These are phyloP conservation scores for Heliconius hermathena DNA, from an alignment of 1,140 invertebrate genomes.

Conservation along the genomic window DNA sequence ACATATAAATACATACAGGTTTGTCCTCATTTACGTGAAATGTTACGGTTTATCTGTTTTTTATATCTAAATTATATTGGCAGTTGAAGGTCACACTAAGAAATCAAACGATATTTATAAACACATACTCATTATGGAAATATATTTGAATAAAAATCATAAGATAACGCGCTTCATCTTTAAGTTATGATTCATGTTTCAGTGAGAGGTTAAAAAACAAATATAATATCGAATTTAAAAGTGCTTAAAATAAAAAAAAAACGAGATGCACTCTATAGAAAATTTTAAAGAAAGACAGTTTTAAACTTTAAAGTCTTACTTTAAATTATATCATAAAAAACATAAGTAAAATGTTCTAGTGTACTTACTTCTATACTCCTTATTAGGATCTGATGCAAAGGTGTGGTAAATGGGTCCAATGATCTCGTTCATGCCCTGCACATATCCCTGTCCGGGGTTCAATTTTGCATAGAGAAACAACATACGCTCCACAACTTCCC, in stretches of 20 bases:
- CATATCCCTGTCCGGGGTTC: conserved; percentile 98
- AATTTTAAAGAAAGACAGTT: no score
- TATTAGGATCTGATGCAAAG: conserved; percentile 94
- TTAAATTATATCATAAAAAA: no score
- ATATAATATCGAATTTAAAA: neutral
- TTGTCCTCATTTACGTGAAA: no score
- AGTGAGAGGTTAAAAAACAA: neutral
- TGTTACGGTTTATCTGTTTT: neutral
- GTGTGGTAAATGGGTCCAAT: conserved; percentile 99
- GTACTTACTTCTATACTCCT: conserved; percentile 88
- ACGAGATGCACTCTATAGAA: no score
- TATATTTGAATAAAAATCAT: neutral
- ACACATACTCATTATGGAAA: neutral
- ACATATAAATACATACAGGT: no score
- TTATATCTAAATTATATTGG: neutral
- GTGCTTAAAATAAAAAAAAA: no score
- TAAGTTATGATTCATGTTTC: neutral
- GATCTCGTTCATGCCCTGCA: conserved; percentile 99
- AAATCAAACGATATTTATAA: neutral
- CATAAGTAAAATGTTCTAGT: neutral
- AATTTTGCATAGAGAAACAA: conserved; percentile 98
- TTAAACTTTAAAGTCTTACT: no score
- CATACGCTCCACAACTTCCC: conserved; percentile 98
- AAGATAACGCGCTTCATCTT: neutral
- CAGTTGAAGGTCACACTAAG: neutral